Base-by-base conservation (phyloP, 2,113 vertebrate species). In the Catagonus wagneri region DNA sequence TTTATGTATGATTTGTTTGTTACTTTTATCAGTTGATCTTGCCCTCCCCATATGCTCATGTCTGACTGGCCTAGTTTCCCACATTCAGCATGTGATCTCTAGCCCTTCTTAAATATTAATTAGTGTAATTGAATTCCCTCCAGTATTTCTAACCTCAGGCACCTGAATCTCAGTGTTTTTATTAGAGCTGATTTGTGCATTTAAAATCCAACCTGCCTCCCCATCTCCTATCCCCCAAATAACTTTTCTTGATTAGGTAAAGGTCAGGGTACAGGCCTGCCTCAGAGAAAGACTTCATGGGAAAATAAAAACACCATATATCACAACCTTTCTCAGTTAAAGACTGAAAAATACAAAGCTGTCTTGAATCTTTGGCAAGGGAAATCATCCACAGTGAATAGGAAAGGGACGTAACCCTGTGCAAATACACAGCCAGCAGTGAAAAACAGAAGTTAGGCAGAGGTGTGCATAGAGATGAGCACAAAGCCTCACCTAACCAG, bases 51-150 rank as follows among this genome's bases (percentile, higher is more conserved):
- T 98, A 97, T 97, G 94, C 89, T 97, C 96, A 85, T 98, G 94
- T 97, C 96, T 98, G 66, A 78, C 97, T 97, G 96, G 95, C 97
- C 96, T 97, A 95, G 58, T 97, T 98, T 97, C 93, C 95, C 58
- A 56, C 96, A 94, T 83, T 98, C 93, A 97, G 92, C 97, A 86
- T 96, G 97, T 98, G 98, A 98, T 98, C 96, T 95, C 83, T 98
- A 97, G 97, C 96, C 96, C 98, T 96, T 98, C 90, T 98, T 98
- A 98, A 98, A 98, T 98, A 98, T 98, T 98, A 98, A 98, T 98
- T 98, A 98, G 94, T 97, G 91, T 98, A 98, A 98, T 97, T 97
- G 97, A 98, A 98, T 98, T 98, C 98, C 97, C 97, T 90, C 97
- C 97, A 98, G 97, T 97, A 96, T 96, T 98, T 98, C 88, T 97